Conservation (phyloP, 2,797 vertebrate species). For the Dicrostonyx torquatus region DNA sequence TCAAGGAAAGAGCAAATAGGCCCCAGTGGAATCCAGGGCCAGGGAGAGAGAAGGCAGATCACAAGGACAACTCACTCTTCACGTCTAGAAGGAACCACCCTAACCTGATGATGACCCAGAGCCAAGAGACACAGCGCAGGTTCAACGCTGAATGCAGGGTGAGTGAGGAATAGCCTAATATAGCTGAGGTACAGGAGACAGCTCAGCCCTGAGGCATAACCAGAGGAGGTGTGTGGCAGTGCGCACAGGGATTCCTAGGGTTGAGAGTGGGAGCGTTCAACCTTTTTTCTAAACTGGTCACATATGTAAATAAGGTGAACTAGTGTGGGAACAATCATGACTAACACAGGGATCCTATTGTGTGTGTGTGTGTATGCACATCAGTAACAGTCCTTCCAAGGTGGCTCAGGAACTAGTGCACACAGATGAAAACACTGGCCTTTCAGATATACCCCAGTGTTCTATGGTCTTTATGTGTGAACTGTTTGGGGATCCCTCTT, state of each 20-base stretch:
- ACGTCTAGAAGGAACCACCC: neutral
- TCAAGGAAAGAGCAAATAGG: neutral
- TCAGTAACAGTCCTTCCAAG: neutral
- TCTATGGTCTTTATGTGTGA: neutral
- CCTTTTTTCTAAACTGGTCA: neutral
- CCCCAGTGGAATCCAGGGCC: neutral
- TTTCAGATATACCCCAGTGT: neutral
- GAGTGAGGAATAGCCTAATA: accelerated
- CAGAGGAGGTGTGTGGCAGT: neutral
- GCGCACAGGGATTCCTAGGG: neutral
- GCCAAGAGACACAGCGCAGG: neutral
- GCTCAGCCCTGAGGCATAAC: neutral
- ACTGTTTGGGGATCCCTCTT: neutral
- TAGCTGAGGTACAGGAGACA: neutral
- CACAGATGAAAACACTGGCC: neutral
- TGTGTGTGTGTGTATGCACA: too few species aligned
- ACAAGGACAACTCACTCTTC: neutral
- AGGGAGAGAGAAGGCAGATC: neutral
- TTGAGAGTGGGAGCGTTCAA: accelerated
- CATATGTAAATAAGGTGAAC: neutral
- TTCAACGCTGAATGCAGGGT: neutral
- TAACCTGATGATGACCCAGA: neutral
- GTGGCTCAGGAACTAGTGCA: neutral
- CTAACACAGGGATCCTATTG: neutral
- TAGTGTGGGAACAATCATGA: neutral